Evolutionary conservation across 2,888 invertebrate genomes (phyloP).

Genomic region (Drosophila monieri): DNA sequence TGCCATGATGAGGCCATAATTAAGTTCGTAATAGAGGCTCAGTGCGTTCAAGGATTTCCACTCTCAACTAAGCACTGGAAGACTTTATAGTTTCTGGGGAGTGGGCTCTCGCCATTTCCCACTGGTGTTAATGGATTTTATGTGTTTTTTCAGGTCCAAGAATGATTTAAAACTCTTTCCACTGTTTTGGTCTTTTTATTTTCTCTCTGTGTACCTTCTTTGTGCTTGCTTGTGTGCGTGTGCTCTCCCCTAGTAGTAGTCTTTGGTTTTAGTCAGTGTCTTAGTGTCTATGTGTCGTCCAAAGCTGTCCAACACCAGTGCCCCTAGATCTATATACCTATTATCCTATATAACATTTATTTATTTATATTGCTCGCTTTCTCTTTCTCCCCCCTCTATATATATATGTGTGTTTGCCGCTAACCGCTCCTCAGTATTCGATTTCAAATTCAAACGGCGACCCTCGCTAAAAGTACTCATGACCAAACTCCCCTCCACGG

Average conservation of each 20-base stretch:
- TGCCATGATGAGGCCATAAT: slow-evolving; percentile 50
- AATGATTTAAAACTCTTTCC: neutral
- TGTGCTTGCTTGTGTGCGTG: slow-evolving; percentile 6
- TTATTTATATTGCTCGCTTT: slow-evolving; percentile 55
- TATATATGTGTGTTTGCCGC: slow-evolving; percentile 55
- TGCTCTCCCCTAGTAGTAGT: slow-evolving; percentile 11
- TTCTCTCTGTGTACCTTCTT: slow-evolving; percentile 4
- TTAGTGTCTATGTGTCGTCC: slow-evolving; percentile 25
- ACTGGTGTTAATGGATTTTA: neutral
- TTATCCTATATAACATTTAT: slow-evolving; percentile 34
- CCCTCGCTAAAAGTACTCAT: slow-evolving; percentile 85
- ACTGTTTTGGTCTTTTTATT: no score
- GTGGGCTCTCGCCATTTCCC: neutral
- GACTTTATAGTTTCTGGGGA: no score
- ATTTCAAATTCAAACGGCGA: slow-evolving; percentile 84
- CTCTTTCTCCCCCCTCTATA: slow-evolving; percentile 45
- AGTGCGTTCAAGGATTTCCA: neutral
- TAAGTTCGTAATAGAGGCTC: slow-evolving; percentile 42
- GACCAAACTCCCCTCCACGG: slow-evolving; percentile 86
- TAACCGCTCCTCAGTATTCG: slow-evolving; percentile 73
- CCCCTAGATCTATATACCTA: slow-evolving; percentile 46
- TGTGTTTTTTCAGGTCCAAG: neutral
- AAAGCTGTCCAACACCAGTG: slow-evolving; percentile 28
- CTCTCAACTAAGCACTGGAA: neutral
- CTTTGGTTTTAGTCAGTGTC: slow-evolving; percentile 17